phyloP scores from a whole-genome alignment of 2,113 vertebrate genomes.

The Bufo bufo region DNA sequence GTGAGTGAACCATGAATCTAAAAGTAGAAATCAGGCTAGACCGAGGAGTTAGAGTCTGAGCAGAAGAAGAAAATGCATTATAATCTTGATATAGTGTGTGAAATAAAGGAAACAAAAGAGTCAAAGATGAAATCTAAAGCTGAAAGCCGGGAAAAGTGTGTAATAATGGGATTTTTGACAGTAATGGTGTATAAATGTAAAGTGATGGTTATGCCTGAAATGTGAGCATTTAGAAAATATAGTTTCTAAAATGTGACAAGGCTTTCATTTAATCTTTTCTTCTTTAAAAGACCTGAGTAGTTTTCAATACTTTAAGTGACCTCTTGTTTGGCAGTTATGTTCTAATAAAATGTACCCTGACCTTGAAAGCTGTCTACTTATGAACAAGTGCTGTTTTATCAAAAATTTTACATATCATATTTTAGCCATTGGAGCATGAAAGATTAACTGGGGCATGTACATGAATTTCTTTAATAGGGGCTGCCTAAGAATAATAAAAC shows the following conservation, averaged over 20 bases:
- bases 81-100: constrained; percentile 2
- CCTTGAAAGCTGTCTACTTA: constrained; percentile 15
- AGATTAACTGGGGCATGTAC: no score
- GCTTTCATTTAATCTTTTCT: neutral
- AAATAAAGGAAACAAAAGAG: constrained; percentile 2
- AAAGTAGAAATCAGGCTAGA: neutral
- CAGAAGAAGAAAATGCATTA: neutral
- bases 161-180: constrained; percentile 16
- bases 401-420: neutral
- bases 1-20: neutral
- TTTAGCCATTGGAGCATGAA: no score
- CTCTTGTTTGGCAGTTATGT: constrained; percentile 5
- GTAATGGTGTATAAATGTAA: constrained; percentile 16
- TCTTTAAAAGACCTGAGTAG: neutral
- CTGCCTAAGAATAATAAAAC: no score
- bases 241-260: constrained; percentile 6
- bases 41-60: neutral
- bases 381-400: constrained; percentile 3
- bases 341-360: neutral
- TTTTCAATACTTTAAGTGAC: neutral
- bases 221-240: constrained; percentile 27
- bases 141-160: neutral
- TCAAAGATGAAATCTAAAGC: constrained; percentile 2
- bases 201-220: constrained; percentile 1
- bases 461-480: no score